Evolutionary conservation across 1,140 invertebrate species (phyloP), one percentile per base, ranked within the genome.

Genomic region (Plectrocnemia conspersa): DNA sequence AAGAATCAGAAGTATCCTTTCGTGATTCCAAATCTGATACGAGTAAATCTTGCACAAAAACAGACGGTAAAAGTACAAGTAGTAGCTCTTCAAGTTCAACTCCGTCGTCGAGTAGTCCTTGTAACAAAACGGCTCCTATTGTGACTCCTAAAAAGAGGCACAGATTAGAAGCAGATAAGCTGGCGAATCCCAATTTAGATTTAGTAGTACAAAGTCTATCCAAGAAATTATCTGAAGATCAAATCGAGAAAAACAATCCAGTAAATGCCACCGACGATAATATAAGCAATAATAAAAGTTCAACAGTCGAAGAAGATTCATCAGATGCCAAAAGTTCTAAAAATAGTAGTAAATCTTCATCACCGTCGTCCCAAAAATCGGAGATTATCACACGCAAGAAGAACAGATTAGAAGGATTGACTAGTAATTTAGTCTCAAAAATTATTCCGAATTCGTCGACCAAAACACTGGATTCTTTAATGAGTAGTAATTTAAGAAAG

Each of bases 141-240:
- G 73, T 73, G 3, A 77, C 75, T 40, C 79, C 79, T 6, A 80
- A 80, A 57, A 80, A 80, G 56, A 68, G 79, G 0, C 79, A 80
- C 56, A 64, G 74, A 53, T 61, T 77, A 25, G 73, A 77, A 65
- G 71, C 69, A 23, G 74, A 75, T 13, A 73, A 71, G 56, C 66
- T 64, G 33, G 63, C 66, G 21, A 65, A 69, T 61, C 68, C 70
- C 24, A 71, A 67, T 36, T 65, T 74, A 42, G 71, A 74, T 59
- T 67, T 70, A 61, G 74, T 75, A 11, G 74, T 75, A 13, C 72
- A 74, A 52, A 72, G 70, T 10, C 59, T 75, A 35, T 73, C 74
- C 21, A 75, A 75, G 62, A 75, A 75, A 49, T 62, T 75, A 57
- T 72, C 71, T 9, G 72, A 74, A 57, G 73, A 75, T 6, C 74